Conservation (phyloP, 1,140 invertebrate genomes). For the Caenorhabditis inopinata region DNA sequence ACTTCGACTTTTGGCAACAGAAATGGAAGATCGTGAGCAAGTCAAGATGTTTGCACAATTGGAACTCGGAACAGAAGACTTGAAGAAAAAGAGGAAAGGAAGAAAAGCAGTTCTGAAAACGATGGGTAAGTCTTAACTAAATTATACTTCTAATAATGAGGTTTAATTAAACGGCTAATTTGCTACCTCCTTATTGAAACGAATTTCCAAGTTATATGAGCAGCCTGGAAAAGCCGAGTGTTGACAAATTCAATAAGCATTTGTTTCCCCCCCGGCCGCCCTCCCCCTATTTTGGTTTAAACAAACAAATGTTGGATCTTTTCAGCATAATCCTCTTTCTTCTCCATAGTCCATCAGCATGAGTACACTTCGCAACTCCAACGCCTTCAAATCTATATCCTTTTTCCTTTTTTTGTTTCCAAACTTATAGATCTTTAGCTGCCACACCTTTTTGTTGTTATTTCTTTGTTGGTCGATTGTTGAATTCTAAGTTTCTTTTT, state of each 20-base stretch:
- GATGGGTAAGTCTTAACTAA: background rate
- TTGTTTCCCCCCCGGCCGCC: background rate
- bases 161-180: background rate
- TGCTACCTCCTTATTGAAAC: background rate
- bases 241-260: constrained; percentile 5
- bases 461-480: constrained; percentile 10
- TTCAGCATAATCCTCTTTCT: constrained; percentile 16
- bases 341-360: background rate
- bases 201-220: background rate
- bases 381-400: constrained; percentile 27
- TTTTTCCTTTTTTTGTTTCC: constrained; percentile 1
- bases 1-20: constrained; percentile 76
- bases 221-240: background rate
- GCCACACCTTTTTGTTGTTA: background rate
- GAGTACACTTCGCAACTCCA: background rate
- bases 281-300: background rate
- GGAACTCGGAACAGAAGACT: constrained; percentile 70
- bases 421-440: background rate
- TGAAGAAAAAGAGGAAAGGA: constrained; percentile 74
- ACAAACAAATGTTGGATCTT: background rate
- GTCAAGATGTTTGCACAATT: constrained; percentile 79
- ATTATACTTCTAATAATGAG: background rate
- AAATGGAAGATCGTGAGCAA: constrained; percentile 79
- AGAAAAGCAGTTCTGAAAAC: constrained; percentile 69
- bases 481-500: background rate